A percentile compares a stretch with the other conserved stretches of the same genome.
These are phyloP conservation scores for Danionella cerebrum DNA, from an alignment of 2,113 vertebrate species.

Conservation along the genomic window DNA sequence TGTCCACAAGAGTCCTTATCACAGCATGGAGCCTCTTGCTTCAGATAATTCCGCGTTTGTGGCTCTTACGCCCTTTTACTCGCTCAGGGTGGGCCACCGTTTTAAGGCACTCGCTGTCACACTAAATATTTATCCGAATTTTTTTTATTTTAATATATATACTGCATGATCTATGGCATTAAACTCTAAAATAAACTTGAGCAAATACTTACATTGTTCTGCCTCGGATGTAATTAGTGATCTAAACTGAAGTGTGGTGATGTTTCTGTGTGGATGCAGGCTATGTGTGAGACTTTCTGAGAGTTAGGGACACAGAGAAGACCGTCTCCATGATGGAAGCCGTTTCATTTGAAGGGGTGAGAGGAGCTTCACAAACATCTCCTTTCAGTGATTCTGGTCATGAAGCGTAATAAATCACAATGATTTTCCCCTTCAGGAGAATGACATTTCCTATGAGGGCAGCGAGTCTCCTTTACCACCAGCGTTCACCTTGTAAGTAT, in stretches of 20 bases:
- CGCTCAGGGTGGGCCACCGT: neutral
- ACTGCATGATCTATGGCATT: too few relatives aligned
- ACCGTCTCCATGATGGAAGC: slow-evolving; percentile 56
- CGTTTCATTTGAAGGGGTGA: slow-evolving; percentile 50
- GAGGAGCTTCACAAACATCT: neutral
- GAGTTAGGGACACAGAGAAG: slow-evolving; percentile 25
- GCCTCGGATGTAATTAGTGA: too few relatives aligned
- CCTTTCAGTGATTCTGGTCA: neutral
- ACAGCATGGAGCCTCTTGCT: neutral
- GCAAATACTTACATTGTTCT: too few relatives aligned
- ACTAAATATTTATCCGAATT: too few relatives aligned
- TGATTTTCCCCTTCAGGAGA: slow-evolving; percentile 45
- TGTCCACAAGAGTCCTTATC: slow-evolving; percentile 29
- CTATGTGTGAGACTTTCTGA: slow-evolving; percentile 50
- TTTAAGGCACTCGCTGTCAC: neutral
- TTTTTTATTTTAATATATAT: too few relatives aligned
- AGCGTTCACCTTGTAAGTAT: slow-evolving; percentile 58
- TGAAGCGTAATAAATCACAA: neutral
- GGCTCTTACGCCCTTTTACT: neutral
- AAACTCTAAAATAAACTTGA: too few relatives aligned
- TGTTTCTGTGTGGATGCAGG: slow-evolving; percentile 40
- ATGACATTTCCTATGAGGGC: slow-evolving; percentile 60
- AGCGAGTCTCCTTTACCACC: slow-evolving; percentile 49
- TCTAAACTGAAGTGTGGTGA: slow-evolving; percentile 11
- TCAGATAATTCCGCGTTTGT: slow-evolving; percentile 2